A percentile compares a stretch with the other conserved stretches of the same genome.
phyloP scores from a whole-genome alignment of 2,113 vertebrate species.

The Coptodon bakossiorum region DNA sequence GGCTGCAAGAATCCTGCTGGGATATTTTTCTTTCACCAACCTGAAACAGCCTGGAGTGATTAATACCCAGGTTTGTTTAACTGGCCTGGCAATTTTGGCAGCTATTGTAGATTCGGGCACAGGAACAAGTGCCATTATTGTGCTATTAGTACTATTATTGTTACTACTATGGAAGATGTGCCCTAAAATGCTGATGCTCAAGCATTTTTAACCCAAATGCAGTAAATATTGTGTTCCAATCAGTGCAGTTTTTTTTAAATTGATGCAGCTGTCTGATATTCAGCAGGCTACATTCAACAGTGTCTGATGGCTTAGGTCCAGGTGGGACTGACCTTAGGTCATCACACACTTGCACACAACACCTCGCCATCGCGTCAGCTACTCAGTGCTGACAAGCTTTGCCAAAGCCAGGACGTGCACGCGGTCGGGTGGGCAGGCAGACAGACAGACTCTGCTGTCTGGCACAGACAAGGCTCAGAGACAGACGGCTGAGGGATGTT shows the following conservation, averaged over 20 bases:
- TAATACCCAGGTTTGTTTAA: conserved; percentile 8
- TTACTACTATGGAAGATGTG: background rate
- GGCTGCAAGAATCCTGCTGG: background rate
- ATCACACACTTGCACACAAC: background rate
- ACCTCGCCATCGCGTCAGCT: conserved; percentile 1
- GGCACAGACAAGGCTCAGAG: conserved; percentile 14
- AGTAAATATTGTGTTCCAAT: background rate
- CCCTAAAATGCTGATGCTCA: background rate
- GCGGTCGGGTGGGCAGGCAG: background rate
- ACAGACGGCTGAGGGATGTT: conserved; percentile 28
- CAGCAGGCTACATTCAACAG: background rate
- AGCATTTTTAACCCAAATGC: background rate
- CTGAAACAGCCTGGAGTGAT: conserved; percentile 1
- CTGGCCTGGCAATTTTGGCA: conserved; percentile 28
- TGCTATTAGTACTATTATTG: background rate
- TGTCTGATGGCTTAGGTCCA: background rate
- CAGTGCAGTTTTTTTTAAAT: background rate
- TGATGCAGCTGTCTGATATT: background rate
- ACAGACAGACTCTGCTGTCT: conserved; percentile 30
- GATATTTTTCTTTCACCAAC: conserved; percentile 39
- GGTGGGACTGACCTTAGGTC: conserved; percentile 9
- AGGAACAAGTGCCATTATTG: background rate
- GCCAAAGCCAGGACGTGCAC: conserved; percentile 10
- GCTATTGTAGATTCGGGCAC: background rate
- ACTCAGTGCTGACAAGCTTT: conserved; percentile 26